Conservation (phyloP, 1,140 invertebrate genomes). For the Drosophila novamexicana region DNA sequence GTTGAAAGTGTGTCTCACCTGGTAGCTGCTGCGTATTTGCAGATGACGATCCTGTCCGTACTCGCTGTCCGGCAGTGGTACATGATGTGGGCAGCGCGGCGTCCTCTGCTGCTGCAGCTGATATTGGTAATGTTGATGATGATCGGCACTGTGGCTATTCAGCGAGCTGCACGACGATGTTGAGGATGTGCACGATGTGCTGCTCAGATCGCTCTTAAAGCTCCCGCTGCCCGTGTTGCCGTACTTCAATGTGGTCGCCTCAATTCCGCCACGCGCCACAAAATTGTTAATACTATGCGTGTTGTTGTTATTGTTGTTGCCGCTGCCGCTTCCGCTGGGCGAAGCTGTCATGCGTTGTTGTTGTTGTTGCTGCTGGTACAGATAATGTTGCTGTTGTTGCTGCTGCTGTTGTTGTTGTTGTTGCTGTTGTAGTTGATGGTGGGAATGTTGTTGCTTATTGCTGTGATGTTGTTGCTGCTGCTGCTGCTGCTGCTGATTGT, state of each 20-base stretch:
- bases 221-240: slow-evolving; percentile 78
- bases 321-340: slow-evolving; percentile 42
- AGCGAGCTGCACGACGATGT: slow-evolving; percentile 65
- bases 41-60: slow-evolving; percentile 86
- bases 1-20: slow-evolving; percentile 75
- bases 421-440: slow-evolving; percentile 57
- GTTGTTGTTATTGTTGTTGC: slow-evolving; percentile 42
- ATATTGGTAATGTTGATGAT: slow-evolving; percentile 83
- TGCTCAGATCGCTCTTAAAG: slow-evolving; percentile 49
- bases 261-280: slow-evolving; percentile 73
- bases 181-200: slow-evolving; percentile 34
- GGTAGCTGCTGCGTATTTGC: slow-evolving; percentile 86
- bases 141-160: slow-evolving; percentile 77
- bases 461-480: slow-evolving; percentile 45
- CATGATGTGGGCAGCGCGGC: slow-evolving; percentile 86
- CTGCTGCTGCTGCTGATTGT: slow-evolving; percentile 58
- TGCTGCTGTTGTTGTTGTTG: slow-evolving; percentile 40
- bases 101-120: slow-evolving; percentile 84
- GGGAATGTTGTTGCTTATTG: slow-evolving; percentile 53
- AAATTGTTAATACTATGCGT: slow-evolving; percentile 67
- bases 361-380: slow-evolving; percentile 57
- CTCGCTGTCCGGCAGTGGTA: slow-evolving; percentile 87
- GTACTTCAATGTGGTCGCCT: slow-evolving; percentile 77
- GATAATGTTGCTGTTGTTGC: slow-evolving; percentile 54
- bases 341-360: slow-evolving; percentile 74